Evolutionary conservation across 1,140 invertebrate genomes (phyloP).

Genomic region (Popillia japonica): DNA sequence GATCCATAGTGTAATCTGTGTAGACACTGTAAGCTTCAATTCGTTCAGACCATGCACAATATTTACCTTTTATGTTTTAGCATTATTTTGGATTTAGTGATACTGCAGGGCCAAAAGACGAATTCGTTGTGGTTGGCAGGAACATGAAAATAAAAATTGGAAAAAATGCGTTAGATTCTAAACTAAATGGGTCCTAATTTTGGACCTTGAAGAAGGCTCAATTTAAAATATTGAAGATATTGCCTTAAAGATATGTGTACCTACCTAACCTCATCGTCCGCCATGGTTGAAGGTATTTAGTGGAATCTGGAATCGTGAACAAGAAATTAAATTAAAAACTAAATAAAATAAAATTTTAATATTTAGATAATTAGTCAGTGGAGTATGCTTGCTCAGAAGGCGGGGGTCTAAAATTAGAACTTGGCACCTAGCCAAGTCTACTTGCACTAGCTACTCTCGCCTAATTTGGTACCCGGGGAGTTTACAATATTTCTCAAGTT

Average conservation of each 20-base stretch:
- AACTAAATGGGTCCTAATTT: background rate
- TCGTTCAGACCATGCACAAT: background rate
- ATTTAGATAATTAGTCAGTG: background rate
- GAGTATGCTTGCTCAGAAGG: background rate
- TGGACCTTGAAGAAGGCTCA: background rate
- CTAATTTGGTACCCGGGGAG: conserved; percentile 46
- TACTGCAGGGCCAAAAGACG: background rate
- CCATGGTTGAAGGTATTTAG: conserved; percentile 71
- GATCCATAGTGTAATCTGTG: conserved; percentile 11
- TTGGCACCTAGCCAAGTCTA: conserved; percentile 44
- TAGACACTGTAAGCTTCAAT: background rate
- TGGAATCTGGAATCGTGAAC: conserved; percentile 43
- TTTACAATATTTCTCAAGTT: conserved; percentile 19
- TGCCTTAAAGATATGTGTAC: no score
- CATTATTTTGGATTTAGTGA: background rate
- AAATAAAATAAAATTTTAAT: conserved; percentile 44
- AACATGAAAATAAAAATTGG: background rate
- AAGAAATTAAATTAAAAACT: conserved; percentile 42
- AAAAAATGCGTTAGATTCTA: conserved; percentile 39
- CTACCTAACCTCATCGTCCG: conserved; percentile 89
- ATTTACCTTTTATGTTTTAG: conserved; percentile 15
- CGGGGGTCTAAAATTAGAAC: conserved; percentile 41
- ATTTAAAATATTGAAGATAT: no score
- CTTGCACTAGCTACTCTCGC: conserved; percentile 30
- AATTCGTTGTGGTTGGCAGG: background rate